These are phyloP conservation scores for Myrmecobius fasciatus DNA, from an alignment of 2,113 vertebrate species.

Conservation along the genomic window DNA sequence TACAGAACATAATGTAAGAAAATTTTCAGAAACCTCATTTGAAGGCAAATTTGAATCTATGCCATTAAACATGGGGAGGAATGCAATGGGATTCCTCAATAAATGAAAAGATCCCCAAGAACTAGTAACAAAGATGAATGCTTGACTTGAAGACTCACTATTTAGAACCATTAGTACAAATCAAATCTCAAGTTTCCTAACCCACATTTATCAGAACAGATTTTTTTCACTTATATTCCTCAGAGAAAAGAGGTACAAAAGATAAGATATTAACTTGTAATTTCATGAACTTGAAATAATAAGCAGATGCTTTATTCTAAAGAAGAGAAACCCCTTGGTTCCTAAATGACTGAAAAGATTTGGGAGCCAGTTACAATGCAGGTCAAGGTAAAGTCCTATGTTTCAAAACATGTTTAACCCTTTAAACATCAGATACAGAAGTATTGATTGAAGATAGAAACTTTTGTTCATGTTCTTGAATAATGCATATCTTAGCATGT, in stretches of 20 bases:
- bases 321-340: constrained; percentile 28
- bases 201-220: constrained; percentile 18
- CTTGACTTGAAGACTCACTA: background rate
- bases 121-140: background rate
- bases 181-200: constrained; percentile 35
- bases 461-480: constrained; percentile 34
- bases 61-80: constrained; percentile 31
- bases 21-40: background rate
- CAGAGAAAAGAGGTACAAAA: constrained; percentile 24
- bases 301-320: constrained; percentile 56
- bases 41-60: background rate
- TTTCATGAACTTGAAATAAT: constrained; percentile 57
- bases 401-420: constrained; percentile 56
- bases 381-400: constrained; percentile 36
- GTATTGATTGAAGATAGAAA: constrained; percentile 24
- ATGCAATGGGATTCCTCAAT: constrained; percentile 13
- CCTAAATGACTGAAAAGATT: constrained; percentile 61
- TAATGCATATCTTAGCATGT: background rate
- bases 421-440: constrained; percentile 37
- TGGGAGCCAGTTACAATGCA: constrained; percentile 40
- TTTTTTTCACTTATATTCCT: constrained; percentile 7
- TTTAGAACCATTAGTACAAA: constrained; percentile 20
- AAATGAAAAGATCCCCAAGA: background rate
- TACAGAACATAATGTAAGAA: background rate
- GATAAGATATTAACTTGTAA: constrained; percentile 30